Evolutionary conservation across 2,113 vertebrate species (phyloP), one percentile per base, ranked within the genome.

Genomic region (Spea multiplicata): DNA sequence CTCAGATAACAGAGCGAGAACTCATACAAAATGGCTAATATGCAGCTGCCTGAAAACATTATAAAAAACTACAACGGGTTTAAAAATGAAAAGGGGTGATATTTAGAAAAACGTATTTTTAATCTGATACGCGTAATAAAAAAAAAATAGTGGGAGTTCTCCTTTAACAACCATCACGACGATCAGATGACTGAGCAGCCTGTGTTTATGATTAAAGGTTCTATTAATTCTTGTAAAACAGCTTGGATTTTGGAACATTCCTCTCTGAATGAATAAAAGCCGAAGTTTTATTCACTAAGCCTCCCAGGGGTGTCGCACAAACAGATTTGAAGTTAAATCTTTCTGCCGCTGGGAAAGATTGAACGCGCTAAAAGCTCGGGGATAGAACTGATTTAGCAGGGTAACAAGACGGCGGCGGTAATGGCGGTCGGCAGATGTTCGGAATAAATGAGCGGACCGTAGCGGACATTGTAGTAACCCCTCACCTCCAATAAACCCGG

Each of bases 371-470:
- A 66, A 75, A 52, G 17, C 64, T 75, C 8, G 49, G 59, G 45
- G 46, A 64, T 71, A 71, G 10, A 71, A 57, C 55, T 70, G 67
- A 77, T 70, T 61, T 77, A 44, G 47, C 67, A 71, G 75, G 17
- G 66, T 76, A 76, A 76, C 49, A 45, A n/a, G 57, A 76, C 6
- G 47, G 47, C 67, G 10, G 12, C 46, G 16, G 75, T 70, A 77
- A 77, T 70, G 48, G 44, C 14, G n/a, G 55, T 45, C 70, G 75
- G 75, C 66, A 62, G 53, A 77, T 70, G 55, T 69, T 70, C 62
- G 62, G 75, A 77, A 71, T 70, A 61, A 50, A 65, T 57, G 66
- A 45, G 50, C 49, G 66, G 75, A 64, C 44, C 5, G 30, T 66
- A 77, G 16, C 46, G 52, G 66, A 16, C 52, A 69, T 16, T 1